These are phyloP conservation scores for Tympanoctomys barrerae DNA, from an alignment of 2,797 vertebrate species.

Conservation along the genomic window DNA sequence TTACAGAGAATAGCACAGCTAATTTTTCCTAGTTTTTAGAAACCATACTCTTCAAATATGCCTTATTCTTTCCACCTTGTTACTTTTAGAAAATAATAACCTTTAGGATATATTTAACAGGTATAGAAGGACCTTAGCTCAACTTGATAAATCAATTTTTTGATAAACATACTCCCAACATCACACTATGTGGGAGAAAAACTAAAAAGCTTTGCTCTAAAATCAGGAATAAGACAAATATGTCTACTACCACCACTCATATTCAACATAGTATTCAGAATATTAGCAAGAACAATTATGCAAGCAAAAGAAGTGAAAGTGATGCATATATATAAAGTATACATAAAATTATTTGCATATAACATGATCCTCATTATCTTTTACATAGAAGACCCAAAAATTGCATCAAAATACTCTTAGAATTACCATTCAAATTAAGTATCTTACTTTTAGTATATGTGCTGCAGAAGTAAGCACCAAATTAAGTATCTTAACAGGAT, in stretches of 20 bases:
- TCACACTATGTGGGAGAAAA: background rate
- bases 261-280: too few relatives aligned
- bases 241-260: too few relatives aligned
- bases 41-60: background rate
- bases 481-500: too few relatives aligned
- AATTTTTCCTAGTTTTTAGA: background rate
- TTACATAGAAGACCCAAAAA: background rate
- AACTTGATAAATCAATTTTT: background rate
- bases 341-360: background rate
- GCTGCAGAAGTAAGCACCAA: too few relatives aligned
- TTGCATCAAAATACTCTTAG: background rate
- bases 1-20: background rate
- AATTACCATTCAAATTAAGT: too few relatives aligned
- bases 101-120: conserved; percentile 55
- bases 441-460: too few relatives aligned
- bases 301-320: too few relatives aligned
- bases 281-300: too few relatives aligned
- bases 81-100: background rate
- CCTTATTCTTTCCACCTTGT: background rate
- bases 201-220: background rate
- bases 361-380: background rate
- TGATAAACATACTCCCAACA: background rate
- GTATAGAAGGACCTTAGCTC: background rate
- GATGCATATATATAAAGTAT: too few relatives aligned
- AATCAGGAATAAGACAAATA: too few relatives aligned